Conservation (phyloP, 2,888 invertebrate species). For the Aphrophora alni region DNA sequence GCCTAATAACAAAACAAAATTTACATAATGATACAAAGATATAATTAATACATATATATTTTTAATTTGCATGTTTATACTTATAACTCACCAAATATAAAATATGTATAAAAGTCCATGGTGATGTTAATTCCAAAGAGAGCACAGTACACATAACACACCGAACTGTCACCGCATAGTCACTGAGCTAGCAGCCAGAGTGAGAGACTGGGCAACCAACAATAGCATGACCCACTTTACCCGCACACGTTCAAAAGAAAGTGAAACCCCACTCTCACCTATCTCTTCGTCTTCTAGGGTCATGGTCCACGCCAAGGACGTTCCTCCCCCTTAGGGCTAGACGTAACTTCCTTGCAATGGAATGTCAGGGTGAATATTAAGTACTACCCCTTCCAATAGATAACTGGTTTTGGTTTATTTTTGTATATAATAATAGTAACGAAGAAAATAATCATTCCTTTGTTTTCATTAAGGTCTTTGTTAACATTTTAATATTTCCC, state of each 20-base stretch:
- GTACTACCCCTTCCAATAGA: not conserved
- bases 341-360: not conserved
- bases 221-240: not conserved
- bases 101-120: not conserved
- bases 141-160: not conserved
- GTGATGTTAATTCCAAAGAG: not conserved
- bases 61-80: too few relatives aligned
- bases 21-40: too few relatives aligned
- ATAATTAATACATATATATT: too few relatives aligned
- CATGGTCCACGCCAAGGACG: slow-evolving; percentile 1
- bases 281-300: not conserved
- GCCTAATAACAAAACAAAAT: too few relatives aligned
- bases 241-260: too few relatives aligned
- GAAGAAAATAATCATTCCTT: too few relatives aligned
- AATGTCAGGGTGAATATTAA: too few relatives aligned
- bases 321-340: not conserved
- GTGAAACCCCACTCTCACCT: slow-evolving; percentile 4
- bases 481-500: too few relatives aligned
- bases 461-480: too few relatives aligned
- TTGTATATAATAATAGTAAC: too few relatives aligned
- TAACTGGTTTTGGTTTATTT: too few relatives aligned
- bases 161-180: not conserved
- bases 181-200: not conserved
- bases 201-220: not conserved
- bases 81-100: not conserved